Conservation (phyloP, 2,888 invertebrate species). For the Tethea ocularis region DNA sequence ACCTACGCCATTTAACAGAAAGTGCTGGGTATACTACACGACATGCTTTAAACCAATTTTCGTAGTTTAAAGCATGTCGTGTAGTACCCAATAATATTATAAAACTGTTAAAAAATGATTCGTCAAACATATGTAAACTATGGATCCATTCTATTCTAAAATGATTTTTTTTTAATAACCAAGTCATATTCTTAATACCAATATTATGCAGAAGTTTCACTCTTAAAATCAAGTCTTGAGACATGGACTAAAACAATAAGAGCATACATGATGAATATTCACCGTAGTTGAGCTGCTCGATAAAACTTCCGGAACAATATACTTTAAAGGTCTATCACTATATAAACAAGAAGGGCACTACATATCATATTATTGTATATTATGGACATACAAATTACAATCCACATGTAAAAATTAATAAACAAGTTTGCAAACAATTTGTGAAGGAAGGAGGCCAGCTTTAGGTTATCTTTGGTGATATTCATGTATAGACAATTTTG, state of each 20-base stretch:
- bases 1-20: no score
- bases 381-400: conserved; percentile 17
- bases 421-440: conserved; percentile 93
- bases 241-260: not conserved
- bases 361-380: conserved; percentile 22
- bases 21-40: no score
- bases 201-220: not conserved
- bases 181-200: not conserved
- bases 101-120: no score
- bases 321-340: not conserved
- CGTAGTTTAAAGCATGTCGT: no score
- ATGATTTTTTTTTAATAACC: not conserved
- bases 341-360: conserved; percentile 15
- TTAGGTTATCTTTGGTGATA: conserved; percentile 58
- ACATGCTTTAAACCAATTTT: no score
- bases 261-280: conserved; percentile 4
- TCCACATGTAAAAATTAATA: conserved; percentile 44
- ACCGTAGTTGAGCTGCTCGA: conserved; percentile 6
- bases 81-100: no score
- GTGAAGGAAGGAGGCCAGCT: conserved; percentile 91
- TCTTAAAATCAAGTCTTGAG: not conserved
- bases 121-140: no score
- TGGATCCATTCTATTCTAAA: no score
- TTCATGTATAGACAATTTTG: conserved; percentile 52
- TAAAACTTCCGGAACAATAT: not conserved